Conservation (phyloP, 2,888 invertebrate species). For the Chymomyza procnemis region DNA sequence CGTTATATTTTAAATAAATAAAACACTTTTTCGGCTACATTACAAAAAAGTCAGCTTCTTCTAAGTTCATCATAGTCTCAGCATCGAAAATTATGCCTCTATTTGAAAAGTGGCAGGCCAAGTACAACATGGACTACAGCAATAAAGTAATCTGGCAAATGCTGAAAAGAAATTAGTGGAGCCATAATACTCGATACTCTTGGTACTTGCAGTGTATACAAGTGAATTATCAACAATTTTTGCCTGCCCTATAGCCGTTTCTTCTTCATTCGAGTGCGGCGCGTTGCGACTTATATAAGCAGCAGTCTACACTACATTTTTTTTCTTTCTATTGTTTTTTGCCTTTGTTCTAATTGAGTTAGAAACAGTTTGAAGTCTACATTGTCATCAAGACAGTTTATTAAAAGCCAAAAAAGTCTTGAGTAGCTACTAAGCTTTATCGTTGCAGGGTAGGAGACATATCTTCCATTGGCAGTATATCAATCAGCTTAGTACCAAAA, state of each 20-base stretch:
- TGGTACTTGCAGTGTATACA: no score
- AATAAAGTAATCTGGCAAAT: no score
- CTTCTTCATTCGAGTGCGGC: neutral
- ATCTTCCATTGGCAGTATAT: neutral
- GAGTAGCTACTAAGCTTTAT: slow-evolving; percentile 18
- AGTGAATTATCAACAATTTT: slow-evolving; percentile 70
- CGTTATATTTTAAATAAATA: no score
- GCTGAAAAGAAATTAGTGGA: no score
- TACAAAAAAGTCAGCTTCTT: no score
- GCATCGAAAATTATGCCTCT: no score
- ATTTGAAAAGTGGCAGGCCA: no score
- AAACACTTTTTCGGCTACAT: no score
- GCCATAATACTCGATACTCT: no score
- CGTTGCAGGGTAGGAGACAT: neutral
- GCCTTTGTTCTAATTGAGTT: slow-evolving; percentile 69
- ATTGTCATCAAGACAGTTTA: slow-evolving; percentile 34
- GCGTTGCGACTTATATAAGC: slow-evolving; percentile 5
- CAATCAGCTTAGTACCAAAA: neutral
- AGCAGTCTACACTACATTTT: slow-evolving; percentile 8
- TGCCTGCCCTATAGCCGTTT: slow-evolving; percentile 29
- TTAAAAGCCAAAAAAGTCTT: slow-evolving; percentile 58
- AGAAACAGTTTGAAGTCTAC: slow-evolving; percentile 52
- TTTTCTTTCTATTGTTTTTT: slow-evolving; percentile 14
- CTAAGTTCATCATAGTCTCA: no score
- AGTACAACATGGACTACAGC: no score